These are phyloP conservation scores for Dolichotis patagonum DNA, from an alignment of 2,113 vertebrate genomes.

Conservation along the genomic window DNA sequence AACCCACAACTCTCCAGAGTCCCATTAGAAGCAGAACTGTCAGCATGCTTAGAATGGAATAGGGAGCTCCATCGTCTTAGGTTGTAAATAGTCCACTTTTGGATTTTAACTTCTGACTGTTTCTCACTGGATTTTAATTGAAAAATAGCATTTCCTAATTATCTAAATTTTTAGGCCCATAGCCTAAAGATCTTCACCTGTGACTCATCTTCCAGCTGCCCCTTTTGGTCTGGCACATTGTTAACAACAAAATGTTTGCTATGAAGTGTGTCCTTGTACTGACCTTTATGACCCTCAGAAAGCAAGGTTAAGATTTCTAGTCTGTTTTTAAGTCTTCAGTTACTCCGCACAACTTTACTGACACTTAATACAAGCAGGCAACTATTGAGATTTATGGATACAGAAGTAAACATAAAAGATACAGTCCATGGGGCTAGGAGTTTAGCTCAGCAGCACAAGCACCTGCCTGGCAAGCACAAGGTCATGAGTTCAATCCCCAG, in stretches of 20 bases:
- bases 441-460: too few species aligned
- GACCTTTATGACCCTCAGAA: background rate
- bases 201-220: constrained; percentile 30
- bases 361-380: background rate
- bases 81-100: background rate
- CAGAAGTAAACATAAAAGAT: background rate
- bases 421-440: background rate
- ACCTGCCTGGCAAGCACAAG: too few species aligned
- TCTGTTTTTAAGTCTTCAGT: background rate
- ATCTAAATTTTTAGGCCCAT: constrained; percentile 16
- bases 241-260: constrained; percentile 37
- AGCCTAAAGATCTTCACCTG: background rate
- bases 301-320: background rate
- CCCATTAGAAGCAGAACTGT: background rate
- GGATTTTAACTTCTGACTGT: background rate
- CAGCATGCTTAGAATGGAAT: background rate
- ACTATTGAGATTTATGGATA: background rate
- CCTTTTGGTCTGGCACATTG: constrained; percentile 6
- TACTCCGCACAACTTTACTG: background rate
- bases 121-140: background rate
- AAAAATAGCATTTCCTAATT: constrained; percentile 19
- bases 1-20: constrained; percentile 9
- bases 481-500: too few species aligned
- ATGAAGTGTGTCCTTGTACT: background rate
- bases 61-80: background rate